A percentile compares a stretch with the other conserved stretches of the same genome.
phyloP scores from a whole-genome alignment of 2,888 invertebrate species.

The Cantharis nigra region DNA sequence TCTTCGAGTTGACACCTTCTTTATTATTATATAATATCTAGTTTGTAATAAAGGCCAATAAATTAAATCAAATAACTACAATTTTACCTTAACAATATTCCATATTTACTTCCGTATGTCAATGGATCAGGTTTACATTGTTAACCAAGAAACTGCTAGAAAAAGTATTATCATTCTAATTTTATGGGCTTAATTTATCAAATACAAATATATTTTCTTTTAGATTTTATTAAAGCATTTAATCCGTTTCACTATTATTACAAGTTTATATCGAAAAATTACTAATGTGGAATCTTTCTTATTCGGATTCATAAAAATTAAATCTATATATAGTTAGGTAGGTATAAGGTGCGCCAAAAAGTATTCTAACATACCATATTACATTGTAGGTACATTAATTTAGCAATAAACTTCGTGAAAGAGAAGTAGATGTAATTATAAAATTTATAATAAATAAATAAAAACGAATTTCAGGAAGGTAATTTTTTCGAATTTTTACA shows the following conservation, averaged over 20 bases:
- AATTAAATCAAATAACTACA: slow-evolving; percentile 8
- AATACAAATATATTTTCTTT: neutral
- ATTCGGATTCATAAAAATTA: too few relatives aligned
- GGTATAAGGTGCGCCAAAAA: too few relatives aligned
- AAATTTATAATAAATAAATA: too few relatives aligned
- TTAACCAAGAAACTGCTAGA: neutral
- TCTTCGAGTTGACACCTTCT: slow-evolving; percentile 6
- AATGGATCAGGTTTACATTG: neutral
- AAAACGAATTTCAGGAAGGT: too few relatives aligned
- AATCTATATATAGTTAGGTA: too few relatives aligned
- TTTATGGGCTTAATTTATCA: too few relatives aligned
- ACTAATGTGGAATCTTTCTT: too few relatives aligned
- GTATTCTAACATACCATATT: too few relatives aligned
- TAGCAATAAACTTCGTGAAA: neutral
- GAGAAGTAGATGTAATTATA: neutral
- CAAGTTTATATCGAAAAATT: too few relatives aligned
- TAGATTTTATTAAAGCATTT: neutral
- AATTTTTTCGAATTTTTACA: too few relatives aligned
- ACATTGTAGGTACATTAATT: too few relatives aligned
- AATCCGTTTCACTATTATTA: neutral
- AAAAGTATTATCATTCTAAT: neutral
- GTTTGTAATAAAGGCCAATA: neutral
- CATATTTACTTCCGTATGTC: neutral
- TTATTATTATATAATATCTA: neutral
- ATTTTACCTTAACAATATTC: neutral